Percentiles rank a stretch among this genome's conserved stretches.
Evolutionary conservation across 64 coral and sea anemone species (phyloP).

Genomic region (Porites australiensis): DNA sequence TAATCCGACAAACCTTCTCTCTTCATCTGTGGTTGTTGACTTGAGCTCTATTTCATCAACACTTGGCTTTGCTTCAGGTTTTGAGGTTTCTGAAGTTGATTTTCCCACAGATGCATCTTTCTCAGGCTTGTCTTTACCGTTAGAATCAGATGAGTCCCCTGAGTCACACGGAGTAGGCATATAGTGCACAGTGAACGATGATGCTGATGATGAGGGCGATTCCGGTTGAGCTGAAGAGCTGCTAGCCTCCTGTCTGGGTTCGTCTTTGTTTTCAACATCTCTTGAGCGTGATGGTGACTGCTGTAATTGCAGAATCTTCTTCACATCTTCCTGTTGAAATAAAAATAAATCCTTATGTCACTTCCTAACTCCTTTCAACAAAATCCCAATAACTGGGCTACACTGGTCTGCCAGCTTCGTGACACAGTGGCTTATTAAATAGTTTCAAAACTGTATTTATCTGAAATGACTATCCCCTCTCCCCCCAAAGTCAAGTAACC

Average conservation of each 20-base stretch:
- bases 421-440: no score
- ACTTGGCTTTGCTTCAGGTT: not conserved
- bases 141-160: not conserved
- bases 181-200: slow-evolving; percentile 5
- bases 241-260: slow-evolving; percentile 7
- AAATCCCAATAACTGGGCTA: not conserved
- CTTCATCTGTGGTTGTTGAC: slow-evolving; percentile 4
- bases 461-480: no score
- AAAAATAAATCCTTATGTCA: not conserved
- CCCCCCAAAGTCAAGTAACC: no score
- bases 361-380: not conserved
- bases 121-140: not conserved
- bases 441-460: no score
- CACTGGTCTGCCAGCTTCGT: no score
- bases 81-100: not conserved
- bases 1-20: not conserved
- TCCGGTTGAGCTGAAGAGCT: slow-evolving; percentile 7
- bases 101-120: not conserved
- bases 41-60: slow-evolving; percentile 17
- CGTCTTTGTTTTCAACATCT: not conserved
- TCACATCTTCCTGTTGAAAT: slow-evolving; percentile 9
- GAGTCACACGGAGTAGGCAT: not conserved
- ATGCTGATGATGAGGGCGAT: not conserved
- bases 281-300: not conserved
- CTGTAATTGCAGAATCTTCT: slow-evolving; percentile 37